phyloP scores from a whole-genome alignment of 2,888 invertebrate genomes.

The Synergus laeviventris region DNA sequence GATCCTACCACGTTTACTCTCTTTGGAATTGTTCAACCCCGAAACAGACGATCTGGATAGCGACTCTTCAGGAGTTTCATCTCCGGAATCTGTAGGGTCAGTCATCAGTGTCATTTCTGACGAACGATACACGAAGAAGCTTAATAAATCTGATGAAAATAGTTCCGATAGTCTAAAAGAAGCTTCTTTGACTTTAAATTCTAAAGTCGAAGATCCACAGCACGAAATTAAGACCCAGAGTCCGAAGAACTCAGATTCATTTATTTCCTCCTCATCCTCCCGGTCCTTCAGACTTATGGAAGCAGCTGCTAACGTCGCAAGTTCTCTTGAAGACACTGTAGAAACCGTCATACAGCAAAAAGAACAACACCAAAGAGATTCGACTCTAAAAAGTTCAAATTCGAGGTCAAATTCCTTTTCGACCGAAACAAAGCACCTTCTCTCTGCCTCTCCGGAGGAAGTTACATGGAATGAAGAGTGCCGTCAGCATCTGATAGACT shows the following conservation, averaged over 20 bases:
- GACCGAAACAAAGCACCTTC: constrained; percentile 29
- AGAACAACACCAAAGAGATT: constrained; percentile 1
- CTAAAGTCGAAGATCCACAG: neutral
- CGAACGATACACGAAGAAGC: constrained; percentile 76
- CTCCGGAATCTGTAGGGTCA: constrained; percentile 91
- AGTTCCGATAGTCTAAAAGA: constrained; percentile 14
- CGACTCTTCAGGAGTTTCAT: constrained; percentile 91
- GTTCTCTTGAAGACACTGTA: constrained; percentile 83
- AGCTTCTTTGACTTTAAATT: neutral
- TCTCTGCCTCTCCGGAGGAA: constrained; percentile 57
- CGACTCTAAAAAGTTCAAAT: neutral
- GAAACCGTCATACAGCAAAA: constrained; percentile 82
- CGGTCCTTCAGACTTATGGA: constrained; percentile 79
- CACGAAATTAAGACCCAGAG: neutral
- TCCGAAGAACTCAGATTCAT: neutral
- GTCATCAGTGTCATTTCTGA: constrained; percentile 88
- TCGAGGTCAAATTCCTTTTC: neutral
- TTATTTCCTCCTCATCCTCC: constrained; percentile 49
- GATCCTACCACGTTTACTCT: constrained; percentile 85
- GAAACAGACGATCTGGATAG: constrained; percentile 94
- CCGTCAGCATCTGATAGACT: constrained; percentile 85
- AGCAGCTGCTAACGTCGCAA: constrained; percentile 82
- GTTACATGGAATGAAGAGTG: constrained; percentile 81
- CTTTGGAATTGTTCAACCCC: constrained; percentile 91
- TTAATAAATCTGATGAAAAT: constrained; percentile 43